Conservation (phyloP, 2,113 vertebrate genomes). For the Circaetus cinerascens region DNA sequence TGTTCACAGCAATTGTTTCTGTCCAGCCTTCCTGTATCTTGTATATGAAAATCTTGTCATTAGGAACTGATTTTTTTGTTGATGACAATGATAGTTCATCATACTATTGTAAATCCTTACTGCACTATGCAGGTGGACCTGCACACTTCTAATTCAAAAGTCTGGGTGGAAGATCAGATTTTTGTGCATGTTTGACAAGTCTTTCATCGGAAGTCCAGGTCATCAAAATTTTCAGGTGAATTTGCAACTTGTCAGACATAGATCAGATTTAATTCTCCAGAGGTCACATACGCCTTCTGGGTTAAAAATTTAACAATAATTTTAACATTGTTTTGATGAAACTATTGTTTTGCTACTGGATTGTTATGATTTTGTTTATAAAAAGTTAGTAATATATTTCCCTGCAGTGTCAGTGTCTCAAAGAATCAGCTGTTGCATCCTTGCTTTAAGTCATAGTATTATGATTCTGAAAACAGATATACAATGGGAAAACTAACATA, state of each 20-base stretch:
- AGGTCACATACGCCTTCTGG: background rate
- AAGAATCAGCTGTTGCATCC: background rate
- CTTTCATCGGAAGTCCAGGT: background rate
- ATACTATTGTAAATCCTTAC: background rate
- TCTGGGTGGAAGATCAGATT: background rate
- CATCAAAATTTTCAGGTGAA: background rate
- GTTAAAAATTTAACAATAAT: background rate
- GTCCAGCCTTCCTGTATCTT: background rate
- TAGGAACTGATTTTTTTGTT: background rate
- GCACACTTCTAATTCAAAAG: background rate
- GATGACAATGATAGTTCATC: background rate
- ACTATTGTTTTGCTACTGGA: background rate
- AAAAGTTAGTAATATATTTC: background rate
- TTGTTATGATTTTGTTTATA: background rate
- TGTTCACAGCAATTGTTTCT: background rate
- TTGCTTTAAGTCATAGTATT: background rate
- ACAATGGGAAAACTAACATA: background rate
- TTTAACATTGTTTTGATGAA: background rate
- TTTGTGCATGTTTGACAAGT: background rate
- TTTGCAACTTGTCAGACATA: background rate
- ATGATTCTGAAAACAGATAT: background rate
- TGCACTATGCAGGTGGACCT: background rate
- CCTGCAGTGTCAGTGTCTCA: background rate
- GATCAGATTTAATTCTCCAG: background rate
- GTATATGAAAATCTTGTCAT: background rate